These are phyloP conservation scores for Sinosuthora webbiana DNA, from an alignment of 2,113 vertebrate genomes.

Conservation along the genomic window DNA sequence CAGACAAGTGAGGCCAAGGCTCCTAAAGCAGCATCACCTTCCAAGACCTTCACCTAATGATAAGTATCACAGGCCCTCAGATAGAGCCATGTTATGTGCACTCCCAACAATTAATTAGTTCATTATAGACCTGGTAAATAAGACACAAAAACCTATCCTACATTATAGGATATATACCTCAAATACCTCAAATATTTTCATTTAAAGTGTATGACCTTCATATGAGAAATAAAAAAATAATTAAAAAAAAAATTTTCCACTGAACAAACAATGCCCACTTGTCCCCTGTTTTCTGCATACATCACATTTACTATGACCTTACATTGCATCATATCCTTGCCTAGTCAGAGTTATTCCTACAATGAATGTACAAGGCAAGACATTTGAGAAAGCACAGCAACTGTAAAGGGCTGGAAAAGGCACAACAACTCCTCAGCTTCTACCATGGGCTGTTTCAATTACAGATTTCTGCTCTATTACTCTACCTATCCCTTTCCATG, in stretches of 20 bases:
- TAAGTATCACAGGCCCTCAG: neutral
- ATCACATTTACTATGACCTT: neutral
- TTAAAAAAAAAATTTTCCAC: neutral
- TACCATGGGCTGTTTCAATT: neutral
- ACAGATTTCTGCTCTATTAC: neutral
- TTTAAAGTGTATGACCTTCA: neutral
- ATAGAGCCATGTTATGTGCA: neutral
- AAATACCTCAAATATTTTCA: neutral
- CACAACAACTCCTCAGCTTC: neutral
- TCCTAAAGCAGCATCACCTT: neutral
- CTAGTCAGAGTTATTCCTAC: neutral
- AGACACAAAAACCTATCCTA: neutral
- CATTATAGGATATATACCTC: neutral
- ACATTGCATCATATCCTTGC: neutral
- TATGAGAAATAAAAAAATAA: neutral
- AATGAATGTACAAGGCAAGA: neutral
- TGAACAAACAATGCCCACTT: neutral
- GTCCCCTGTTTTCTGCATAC: neutral
- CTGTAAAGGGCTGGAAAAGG: neutral
- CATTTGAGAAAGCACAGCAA: neutral
- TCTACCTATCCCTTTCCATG: neutral
- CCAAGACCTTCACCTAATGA: neutral
- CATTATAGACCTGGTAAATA: neutral
- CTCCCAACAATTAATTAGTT: neutral
- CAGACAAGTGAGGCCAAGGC: rapidly evolving